Conservation (phyloP, 2,113 vertebrate genomes). For the Uropsilus gracilis region DNA sequence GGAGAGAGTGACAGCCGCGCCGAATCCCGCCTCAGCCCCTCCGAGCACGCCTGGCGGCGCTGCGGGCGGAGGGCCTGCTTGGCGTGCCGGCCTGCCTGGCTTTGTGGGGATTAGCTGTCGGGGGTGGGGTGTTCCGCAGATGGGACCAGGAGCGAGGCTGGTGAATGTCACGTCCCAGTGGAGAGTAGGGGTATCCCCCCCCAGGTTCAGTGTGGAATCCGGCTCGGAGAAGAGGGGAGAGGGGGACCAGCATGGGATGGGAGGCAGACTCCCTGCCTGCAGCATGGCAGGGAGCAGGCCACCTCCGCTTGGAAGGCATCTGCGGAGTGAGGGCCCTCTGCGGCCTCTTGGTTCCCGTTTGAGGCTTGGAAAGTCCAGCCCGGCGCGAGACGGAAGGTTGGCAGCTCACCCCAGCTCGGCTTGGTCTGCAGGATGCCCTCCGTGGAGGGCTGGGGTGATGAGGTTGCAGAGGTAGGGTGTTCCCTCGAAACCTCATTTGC, state of each 20-base stretch:
- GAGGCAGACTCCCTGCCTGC: not conserved
- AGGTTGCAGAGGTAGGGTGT: not conserved
- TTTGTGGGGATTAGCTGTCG: slow-evolving; percentile 71
- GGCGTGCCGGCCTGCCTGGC: slow-evolving; percentile 9
- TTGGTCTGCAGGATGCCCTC: not conserved
- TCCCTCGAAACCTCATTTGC: not conserved
- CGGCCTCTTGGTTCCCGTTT: not conserved
- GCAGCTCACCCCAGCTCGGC: not conserved
- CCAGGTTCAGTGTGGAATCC: not conserved
- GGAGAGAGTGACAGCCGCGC: slow-evolving; percentile 74
- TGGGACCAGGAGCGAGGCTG: slow-evolving; percentile 73
- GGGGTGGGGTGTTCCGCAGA: slow-evolving; percentile 58
- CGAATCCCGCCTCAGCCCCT: slow-evolving; percentile 66
- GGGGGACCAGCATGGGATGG: not conserved
- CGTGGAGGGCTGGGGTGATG: not conserved
- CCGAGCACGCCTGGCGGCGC: slow-evolving; percentile 66
- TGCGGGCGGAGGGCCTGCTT: slow-evolving; percentile 22
- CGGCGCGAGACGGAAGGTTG: not conserved
- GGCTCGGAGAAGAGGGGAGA: not conserved
- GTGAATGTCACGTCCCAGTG: slow-evolving; percentile 43
- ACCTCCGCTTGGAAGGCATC: not conserved
- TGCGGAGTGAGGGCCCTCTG: too few species aligned
- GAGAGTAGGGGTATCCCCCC: not conserved
- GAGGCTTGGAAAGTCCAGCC: not conserved
- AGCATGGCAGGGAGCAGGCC: not conserved